phyloP scores from a whole-genome alignment of 2,797 vertebrate genomes.

The Hypotaenidia philippensis region DNA sequence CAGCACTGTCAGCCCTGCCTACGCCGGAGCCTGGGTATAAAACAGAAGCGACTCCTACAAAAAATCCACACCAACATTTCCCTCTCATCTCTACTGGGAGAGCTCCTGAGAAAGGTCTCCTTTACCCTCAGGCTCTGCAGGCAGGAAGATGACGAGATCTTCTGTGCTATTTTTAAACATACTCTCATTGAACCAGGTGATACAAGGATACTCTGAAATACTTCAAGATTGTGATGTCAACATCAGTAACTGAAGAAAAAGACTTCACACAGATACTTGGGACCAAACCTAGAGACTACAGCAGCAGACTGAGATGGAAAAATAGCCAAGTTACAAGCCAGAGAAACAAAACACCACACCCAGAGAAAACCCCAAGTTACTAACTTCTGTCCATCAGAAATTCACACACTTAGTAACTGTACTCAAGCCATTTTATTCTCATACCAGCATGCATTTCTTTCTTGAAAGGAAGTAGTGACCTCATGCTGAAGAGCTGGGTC shows the following conservation, averaged over 20 bases:
- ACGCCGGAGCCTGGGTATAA: not conserved
- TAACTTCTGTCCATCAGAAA: not conserved
- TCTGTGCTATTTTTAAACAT: not conserved
- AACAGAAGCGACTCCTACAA: not conserved
- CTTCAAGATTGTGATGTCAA: not conserved
- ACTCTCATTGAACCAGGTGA: not conserved
- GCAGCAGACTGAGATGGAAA: not conserved
- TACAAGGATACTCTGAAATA: not conserved
- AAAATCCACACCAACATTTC: not conserved
- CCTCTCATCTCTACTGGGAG: not conserved
- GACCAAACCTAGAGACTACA: not conserved
- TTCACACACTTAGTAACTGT: not conserved
- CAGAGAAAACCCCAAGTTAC: not conserved
- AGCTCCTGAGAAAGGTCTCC: slow-evolving; percentile 15
- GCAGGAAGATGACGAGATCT: not conserved
- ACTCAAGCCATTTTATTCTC: not conserved
- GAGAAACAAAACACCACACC: not conserved
- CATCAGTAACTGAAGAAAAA: not conserved
- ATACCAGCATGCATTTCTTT: not conserved
- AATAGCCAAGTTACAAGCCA: not conserved
- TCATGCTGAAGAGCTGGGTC: not conserved
- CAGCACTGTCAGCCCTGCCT: not conserved
- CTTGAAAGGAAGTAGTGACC: not conserved
- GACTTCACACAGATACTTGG: not conserved
- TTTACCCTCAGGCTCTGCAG: slow-evolving; percentile 4